Conservation (phyloP, 1,140 invertebrate genomes). For the Aphelenchoides besseyi region DNA sequence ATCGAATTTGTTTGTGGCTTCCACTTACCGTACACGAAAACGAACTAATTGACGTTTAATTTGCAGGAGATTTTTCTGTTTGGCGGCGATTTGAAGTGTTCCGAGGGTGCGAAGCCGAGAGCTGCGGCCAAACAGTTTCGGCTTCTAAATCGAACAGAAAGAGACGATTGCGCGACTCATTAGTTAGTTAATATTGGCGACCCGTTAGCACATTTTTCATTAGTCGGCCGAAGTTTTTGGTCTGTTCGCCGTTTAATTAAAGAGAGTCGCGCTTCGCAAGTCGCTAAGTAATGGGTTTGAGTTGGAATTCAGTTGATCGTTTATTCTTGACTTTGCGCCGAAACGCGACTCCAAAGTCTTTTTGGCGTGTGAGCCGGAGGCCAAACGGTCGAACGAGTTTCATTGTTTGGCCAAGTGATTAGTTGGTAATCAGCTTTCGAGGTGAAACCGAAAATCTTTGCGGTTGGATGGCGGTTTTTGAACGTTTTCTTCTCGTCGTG, state of each 20-base stretch:
- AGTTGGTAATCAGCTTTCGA: not conserved
- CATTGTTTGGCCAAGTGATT: not conserved
- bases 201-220: not conserved
- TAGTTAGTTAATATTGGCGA: not conserved
- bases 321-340: not conserved
- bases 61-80: too few species aligned
- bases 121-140: not conserved
- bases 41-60: too few species aligned
- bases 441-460: not conserved
- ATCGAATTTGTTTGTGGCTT: too few species aligned
- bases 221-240: not conserved
- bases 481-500: not conserved
- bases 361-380: too few species aligned
- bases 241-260: not conserved
- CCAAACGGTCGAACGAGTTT: not conserved
- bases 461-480: not conserved
- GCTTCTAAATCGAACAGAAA: too few species aligned
- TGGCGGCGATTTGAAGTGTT: too few species aligned
- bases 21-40: too few species aligned
- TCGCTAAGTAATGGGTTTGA: constrained; percentile 1
- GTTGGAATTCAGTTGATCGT: not conserved
- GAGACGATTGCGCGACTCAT: not conserved
- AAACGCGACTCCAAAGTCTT: too few species aligned
- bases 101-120: too few species aligned
- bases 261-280: not conserved